Conservation (phyloP, 2,113 vertebrate genomes). For the Cyrtonyx montezumae region DNA sequence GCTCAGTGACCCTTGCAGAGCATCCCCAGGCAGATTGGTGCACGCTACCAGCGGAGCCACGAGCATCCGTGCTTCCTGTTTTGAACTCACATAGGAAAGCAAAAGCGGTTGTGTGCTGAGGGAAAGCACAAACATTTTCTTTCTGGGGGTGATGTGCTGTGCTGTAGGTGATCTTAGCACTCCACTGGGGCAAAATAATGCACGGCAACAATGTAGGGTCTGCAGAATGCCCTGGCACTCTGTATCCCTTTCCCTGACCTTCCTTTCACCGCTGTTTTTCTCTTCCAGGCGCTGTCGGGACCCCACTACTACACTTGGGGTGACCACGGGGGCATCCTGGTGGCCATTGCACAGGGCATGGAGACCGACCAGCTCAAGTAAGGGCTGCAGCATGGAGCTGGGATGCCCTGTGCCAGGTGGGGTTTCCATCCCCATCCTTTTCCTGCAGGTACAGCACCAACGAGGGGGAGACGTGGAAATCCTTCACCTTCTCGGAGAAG, state of each 20-base stretch:
- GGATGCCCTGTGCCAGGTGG: background rate
- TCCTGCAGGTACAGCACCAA: constrained; percentile 92
- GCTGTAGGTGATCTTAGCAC: background rate
- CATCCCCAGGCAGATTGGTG: fast-evolving
- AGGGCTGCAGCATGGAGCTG: constrained; percentile 19
- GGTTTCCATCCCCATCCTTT: background rate
- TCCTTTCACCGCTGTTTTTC: background rate
- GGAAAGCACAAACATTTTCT: background rate
- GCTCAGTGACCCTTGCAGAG: background rate
- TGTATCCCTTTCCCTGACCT: background rate
- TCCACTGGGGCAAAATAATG: no score
- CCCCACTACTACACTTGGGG: constrained; percentile 98
- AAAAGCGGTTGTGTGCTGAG: background rate
- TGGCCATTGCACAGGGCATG: constrained; percentile 91
- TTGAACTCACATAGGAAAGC: background rate
- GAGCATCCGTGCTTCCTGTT: fast-evolving
- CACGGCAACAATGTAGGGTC: background rate
- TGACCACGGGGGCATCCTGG: constrained; percentile 93
- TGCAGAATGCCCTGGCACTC: no score
- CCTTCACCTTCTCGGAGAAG: constrained; percentile 86
- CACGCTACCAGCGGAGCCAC: background rate
- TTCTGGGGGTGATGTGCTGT: background rate
- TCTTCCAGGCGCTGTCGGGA: constrained; percentile 89
- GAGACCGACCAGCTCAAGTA: constrained; percentile 93
- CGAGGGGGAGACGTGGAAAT: constrained; percentile 95